These are phyloP conservation scores for Arrhamphus sclerolepis DNA, from an alignment of 2,797 vertebrate species.

Conservation along the genomic window DNA sequence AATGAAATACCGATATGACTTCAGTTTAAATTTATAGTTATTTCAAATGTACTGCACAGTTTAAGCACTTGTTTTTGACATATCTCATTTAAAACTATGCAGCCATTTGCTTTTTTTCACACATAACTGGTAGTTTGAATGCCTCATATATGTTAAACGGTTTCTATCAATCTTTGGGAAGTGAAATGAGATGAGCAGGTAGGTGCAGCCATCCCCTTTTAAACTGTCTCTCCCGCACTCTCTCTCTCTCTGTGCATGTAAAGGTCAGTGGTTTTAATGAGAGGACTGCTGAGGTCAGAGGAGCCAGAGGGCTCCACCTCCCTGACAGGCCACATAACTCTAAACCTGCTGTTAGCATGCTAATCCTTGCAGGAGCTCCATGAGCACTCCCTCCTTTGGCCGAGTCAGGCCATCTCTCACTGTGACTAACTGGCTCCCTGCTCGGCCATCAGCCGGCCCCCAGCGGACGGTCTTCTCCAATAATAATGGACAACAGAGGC, in stretches of 20 bases:
- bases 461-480: constrained; percentile 67
- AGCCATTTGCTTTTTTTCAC: neutral
- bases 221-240: constrained; percentile 26
- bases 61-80: no score
- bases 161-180: constrained; percentile 17
- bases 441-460: constrained; percentile 64
- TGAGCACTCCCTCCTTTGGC: constrained; percentile 45
- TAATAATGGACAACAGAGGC: constrained; percentile 74
- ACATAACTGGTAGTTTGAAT: constrained; percentile 3
- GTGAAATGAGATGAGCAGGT: constrained; percentile 39
- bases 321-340: constrained; percentile 59
- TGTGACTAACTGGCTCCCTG: constrained; percentile 74
- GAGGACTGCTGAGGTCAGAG: constrained; percentile 58
- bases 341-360: constrained; percentile 65
- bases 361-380: constrained; percentile 57
- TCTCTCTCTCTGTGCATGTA: constrained; percentile 43
- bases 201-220: constrained; percentile 26
- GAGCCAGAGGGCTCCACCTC: constrained; percentile 55
- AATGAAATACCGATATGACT: neutral
- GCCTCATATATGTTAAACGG: constrained; percentile 11
- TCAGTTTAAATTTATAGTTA: neutral
- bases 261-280: constrained; percentile 77
- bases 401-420: constrained; percentile 68
- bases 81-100: neutral
- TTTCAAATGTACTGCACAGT: neutral